Evolutionary conservation across 2,888 invertebrate species (phyloP).

Genomic region (Xylophagus ater): DNA sequence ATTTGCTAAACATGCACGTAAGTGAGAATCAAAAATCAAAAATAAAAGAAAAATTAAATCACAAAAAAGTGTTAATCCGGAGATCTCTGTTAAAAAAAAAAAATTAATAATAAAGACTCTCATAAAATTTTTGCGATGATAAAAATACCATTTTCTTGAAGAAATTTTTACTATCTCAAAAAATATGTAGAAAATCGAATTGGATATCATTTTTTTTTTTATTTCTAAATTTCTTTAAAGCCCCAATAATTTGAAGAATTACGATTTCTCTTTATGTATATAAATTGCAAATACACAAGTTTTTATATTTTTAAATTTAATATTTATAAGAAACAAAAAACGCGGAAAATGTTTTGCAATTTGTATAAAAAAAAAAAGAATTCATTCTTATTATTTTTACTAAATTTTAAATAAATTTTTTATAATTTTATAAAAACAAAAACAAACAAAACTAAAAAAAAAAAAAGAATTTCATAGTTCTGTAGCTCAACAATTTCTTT

Average conservation of each 20-base stretch:
- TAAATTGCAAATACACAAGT: too few relatives aligned
- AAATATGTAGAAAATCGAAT: conserved; percentile 3
- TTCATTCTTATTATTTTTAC: conserved; percentile 2
- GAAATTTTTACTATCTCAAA: conserved; percentile 2
- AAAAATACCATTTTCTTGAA: conserved; percentile 1
- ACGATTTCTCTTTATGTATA: too few relatives aligned
- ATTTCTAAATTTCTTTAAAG: too few relatives aligned
- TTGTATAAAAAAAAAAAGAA: conserved; percentile 4
- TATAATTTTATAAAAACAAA: conserved; percentile 7
- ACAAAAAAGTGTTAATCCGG: too few relatives aligned
- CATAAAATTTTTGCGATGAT: conserved; percentile 3
- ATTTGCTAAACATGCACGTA: conserved; percentile 99
- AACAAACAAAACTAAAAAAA: conserved; percentile 8
- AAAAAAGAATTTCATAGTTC: conserved; percentile 23
- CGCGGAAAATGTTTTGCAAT: conserved; percentile 1
- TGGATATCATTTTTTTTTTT: too few relatives aligned
- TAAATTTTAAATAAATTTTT: conserved; percentile 2
- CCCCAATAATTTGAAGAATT: too few relatives aligned
- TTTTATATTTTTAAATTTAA: too few relatives aligned
- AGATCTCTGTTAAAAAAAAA: conserved; percentile 13
- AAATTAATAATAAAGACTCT: conserved; percentile 14
- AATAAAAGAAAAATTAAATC: conserved; percentile 16
- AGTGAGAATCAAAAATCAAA: conserved; percentile 44
- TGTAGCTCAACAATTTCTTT: conserved; percentile 40
- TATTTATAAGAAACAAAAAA: conserved; percentile 1